phyloP scores from a whole-genome alignment of 2,797 vertebrate species.

The Loriculus beryllinus region DNA sequence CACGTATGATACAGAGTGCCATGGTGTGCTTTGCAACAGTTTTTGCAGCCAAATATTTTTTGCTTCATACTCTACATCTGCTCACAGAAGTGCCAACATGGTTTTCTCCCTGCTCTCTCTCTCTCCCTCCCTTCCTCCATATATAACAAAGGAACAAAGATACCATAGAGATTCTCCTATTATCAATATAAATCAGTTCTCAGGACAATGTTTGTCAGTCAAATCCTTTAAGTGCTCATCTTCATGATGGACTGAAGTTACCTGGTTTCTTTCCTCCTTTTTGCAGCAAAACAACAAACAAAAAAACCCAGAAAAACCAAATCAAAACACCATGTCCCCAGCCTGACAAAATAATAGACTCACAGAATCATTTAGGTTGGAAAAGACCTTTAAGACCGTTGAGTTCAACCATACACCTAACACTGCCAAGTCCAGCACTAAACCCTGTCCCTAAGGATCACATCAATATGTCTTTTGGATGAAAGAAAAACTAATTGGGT shows the following conservation, averaged over 20 bases:
- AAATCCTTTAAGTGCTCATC: slow-evolving; percentile 46
- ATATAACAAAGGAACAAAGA: slow-evolving; percentile 50
- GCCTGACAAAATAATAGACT: neutral
- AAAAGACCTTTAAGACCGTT: neutral
- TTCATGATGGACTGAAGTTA: neutral
- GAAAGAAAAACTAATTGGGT: neutral
- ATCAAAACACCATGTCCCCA: neutral
- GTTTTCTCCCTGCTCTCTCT: slow-evolving; percentile 39
- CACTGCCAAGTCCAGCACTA: neutral
- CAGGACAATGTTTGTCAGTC: slow-evolving; percentile 1
- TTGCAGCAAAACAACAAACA: neutral
- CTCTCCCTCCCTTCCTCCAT: neutral
- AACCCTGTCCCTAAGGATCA: neutral
- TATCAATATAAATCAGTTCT: neutral
- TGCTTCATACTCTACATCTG: slow-evolving; percentile 57
- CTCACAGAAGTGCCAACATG: slow-evolving; percentile 56
- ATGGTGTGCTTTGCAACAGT: slow-evolving; percentile 48
- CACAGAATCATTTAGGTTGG: neutral
- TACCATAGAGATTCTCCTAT: slow-evolving; percentile 5
- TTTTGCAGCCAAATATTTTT: slow-evolving; percentile 69
- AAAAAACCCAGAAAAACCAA: neutral
- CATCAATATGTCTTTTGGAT: neutral
- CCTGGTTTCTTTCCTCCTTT: neutral
- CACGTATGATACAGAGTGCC: slow-evolving; percentile 8
- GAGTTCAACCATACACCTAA: neutral